phyloP scores from a whole-genome alignment of 2,113 vertebrate species.

The Cavia porcellus region DNA sequence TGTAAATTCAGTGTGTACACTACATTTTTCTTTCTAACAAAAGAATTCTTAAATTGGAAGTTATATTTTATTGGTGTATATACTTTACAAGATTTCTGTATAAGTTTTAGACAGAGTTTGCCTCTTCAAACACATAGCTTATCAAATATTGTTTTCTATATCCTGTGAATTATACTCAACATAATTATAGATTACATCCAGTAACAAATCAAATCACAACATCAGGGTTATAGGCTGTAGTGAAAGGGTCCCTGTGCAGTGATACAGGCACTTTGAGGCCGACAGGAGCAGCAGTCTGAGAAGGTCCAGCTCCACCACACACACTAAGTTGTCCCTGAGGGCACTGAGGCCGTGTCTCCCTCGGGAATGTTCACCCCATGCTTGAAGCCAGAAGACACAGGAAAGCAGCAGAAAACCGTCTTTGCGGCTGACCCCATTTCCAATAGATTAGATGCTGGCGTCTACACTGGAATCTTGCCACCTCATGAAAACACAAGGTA shows the following conservation, averaged over 20 bases:
- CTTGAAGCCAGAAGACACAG: not conserved
- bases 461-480: conserved; percentile 21
- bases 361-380: not conserved
- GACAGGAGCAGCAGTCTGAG: not conserved
- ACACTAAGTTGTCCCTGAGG: not conserved
- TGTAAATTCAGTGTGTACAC: not conserved
- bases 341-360: not conserved
- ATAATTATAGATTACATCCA: not conserved
- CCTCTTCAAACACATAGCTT: not conserved
- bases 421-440: conserved; percentile 24
- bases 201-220: conserved; percentile 21
- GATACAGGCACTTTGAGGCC: not conserved
- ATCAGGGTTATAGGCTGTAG: not conserved
- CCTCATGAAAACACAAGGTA: conserved; percentile 1
- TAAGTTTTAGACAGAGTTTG: not conserved
- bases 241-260: conserved; percentile 11
- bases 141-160: not conserved
- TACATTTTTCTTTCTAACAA: not conserved
- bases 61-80: not conserved
- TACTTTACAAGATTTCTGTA: not conserved
- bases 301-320: not conserved
- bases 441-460: conserved; percentile 49
- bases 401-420: not conserved
- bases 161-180: not conserved
- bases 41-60: not conserved